These are phyloP conservation scores for Acleris emargana DNA, from an alignment of 2,888 invertebrate genomes.

Conservation along the genomic window DNA sequence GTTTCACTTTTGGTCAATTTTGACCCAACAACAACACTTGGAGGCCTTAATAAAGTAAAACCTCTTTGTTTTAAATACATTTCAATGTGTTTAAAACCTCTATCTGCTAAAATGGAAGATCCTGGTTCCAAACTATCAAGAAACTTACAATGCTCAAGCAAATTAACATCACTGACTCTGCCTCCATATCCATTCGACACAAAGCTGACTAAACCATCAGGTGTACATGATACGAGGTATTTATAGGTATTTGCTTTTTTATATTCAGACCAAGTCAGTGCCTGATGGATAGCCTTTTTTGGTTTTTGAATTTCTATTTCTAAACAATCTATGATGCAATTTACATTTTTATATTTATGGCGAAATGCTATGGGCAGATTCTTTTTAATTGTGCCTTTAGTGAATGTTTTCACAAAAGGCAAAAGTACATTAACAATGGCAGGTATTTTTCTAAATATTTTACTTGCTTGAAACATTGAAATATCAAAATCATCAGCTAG, in stretches of 20 bases:
- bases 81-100: slow-evolving; percentile 18
- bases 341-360: slow-evolving; percentile 38
- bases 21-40: slow-evolving; percentile 6
- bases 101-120: slow-evolving; percentile 16
- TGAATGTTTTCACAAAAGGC: slow-evolving; percentile 13
- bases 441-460: slow-evolving; percentile 37
- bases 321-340: slow-evolving; percentile 47
- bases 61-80: background rate
- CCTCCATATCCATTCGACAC: slow-evolving; percentile 13
- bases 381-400: slow-evolving; percentile 30
- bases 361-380: slow-evolving; percentile 42
- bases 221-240: slow-evolving; percentile 26
- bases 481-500: slow-evolving; percentile 16
- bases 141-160: slow-evolving; percentile 19
- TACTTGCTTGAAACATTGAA: slow-evolving; percentile 15
- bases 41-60: slow-evolving; percentile 10
- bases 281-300: slow-evolving; percentile 40
- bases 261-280: slow-evolving; percentile 50
- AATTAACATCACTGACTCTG: slow-evolving; percentile 9
- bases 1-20: slow-evolving; percentile 1
- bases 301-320: slow-evolving; percentile 51
- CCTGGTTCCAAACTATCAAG: slow-evolving; percentile 16
- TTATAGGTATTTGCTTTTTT: slow-evolving; percentile 31
- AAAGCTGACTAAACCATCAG: slow-evolving; percentile 15
- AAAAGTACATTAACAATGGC: slow-evolving; percentile 19